Conservation (phyloP, 1,140 invertebrate genomes). For the Myzus persicae region DNA sequence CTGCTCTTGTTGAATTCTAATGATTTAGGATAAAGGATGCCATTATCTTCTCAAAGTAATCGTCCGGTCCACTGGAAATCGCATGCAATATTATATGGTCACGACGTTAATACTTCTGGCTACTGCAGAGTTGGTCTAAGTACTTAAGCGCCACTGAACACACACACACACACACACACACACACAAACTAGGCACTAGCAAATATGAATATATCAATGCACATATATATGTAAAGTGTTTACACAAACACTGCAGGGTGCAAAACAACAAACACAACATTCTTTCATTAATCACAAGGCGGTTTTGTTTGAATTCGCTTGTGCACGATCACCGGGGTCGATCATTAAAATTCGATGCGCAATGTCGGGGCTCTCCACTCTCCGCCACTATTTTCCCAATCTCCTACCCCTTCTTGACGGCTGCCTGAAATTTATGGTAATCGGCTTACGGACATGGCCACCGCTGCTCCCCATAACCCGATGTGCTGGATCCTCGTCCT, state of each 20-base stretch:
- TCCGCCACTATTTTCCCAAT: not conserved
- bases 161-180: not conserved
- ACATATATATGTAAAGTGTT: not conserved
- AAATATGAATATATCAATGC: too few species aligned
- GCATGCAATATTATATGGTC: not conserved
- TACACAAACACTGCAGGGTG: not conserved
- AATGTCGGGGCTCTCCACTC: constrained; percentile 2
- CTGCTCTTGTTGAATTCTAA: not conserved
- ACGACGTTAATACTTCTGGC: not conserved
- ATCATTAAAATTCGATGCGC: constrained; percentile 53
- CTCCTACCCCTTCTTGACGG: not conserved
- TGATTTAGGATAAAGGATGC: not conserved
- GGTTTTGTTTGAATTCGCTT: constrained; percentile 45
- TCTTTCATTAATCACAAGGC: constrained; percentile 47
- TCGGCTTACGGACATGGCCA: constrained; percentile 50
- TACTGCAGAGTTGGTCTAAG: not conserved
- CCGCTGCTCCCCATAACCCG: not conserved
- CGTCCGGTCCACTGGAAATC: not conserved
- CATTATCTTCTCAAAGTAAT: not conserved
- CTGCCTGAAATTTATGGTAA: constrained; percentile 55
- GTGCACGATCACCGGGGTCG: constrained; percentile 27
- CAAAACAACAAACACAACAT: constrained; percentile 5
- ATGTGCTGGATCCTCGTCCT: not conserved
- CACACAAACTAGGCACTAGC: too few species aligned
- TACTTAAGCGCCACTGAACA: not conserved